Evolutionary conservation across 2,888 invertebrate genomes (phyloP).

Genomic region (Hypercompe scribonia): DNA sequence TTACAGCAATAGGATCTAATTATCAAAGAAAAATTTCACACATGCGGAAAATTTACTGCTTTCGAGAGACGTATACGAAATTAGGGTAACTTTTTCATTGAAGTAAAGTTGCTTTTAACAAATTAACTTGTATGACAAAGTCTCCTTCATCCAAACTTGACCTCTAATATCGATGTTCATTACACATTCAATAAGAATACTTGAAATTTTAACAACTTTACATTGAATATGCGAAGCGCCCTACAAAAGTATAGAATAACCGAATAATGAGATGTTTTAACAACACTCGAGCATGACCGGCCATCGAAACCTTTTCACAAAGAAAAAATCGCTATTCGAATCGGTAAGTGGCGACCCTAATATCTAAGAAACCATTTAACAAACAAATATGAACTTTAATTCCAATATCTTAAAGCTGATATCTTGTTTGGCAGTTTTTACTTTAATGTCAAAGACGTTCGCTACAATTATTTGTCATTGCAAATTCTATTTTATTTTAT

Average conservation of each 20-base stretch:
- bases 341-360: conserved; percentile 41
- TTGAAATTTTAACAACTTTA: conserved; percentile 28
- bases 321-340: conserved; percentile 61
- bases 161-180: conserved; percentile 12
- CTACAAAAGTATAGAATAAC: conserved; percentile 55
- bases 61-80: not conserved
- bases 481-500: conserved; percentile 23
- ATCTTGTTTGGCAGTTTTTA: conserved; percentile 6
- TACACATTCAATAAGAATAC: conserved; percentile 18
- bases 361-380: conserved; percentile 22
- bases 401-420: not conserved
- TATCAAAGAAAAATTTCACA: too few relatives aligned
- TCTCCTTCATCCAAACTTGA: conserved; percentile 16
- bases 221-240: conserved; percentile 29
- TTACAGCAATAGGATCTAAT: too few relatives aligned
- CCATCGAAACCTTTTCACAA: conserved; percentile 68
- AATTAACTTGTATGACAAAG: not conserved
- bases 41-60: too few relatives aligned
- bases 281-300: conserved; percentile 24
- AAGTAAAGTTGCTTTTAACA: not conserved
- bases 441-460: conserved; percentile 1
- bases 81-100: not conserved
- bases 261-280: conserved; percentile 53
- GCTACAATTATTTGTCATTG: conserved; percentile 14
- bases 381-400: conserved; percentile 8